Conservation (phyloP, 37 sponge, comb jelly and placozoan genomes). For the Halichondria panicea region DNA sequence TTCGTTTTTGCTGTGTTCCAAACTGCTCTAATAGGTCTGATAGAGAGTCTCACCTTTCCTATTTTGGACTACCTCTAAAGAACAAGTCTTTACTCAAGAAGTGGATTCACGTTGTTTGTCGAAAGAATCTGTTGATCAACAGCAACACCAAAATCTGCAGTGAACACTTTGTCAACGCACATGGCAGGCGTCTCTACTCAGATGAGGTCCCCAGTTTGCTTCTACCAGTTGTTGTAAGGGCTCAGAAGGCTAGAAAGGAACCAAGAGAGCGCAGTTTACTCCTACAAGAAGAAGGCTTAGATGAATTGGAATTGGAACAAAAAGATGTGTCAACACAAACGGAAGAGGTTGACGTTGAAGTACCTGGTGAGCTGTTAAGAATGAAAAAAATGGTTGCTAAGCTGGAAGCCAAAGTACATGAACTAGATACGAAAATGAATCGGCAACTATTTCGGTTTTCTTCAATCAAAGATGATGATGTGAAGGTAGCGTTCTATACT, state of each 20-base stretch:
- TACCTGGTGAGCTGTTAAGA: no score
- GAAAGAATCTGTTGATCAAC: no score
- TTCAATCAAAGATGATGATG: no score
- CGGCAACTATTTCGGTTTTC: no score
- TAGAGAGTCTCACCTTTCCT: slow-evolving; percentile 17
- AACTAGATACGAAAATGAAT: no score
- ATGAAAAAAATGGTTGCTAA: no score
- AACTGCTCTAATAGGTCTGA: slow-evolving; percentile 32
- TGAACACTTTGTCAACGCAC: not conserved
- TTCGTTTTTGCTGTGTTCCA: slow-evolving; percentile 38
- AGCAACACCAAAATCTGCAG: not conserved
- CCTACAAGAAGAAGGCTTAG: no score
- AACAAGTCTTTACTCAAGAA: slow-evolving; percentile 40
- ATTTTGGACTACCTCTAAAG: slow-evolving; percentile 31
- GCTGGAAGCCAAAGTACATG: no score
- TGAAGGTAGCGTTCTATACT: no score
- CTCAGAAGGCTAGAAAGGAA: not conserved
- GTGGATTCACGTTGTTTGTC: slow-evolving; percentile 43
- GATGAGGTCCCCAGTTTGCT: not conserved
- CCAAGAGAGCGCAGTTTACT: not conserved
- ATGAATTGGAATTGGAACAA: no score
- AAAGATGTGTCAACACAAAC: no score
- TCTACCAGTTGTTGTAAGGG: not conserved
- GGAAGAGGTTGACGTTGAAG: no score
- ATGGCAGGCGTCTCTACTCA: not conserved